phyloP scores from a whole-genome alignment of 2,113 vertebrate species.

The Hippopotamus amphibius region DNA sequence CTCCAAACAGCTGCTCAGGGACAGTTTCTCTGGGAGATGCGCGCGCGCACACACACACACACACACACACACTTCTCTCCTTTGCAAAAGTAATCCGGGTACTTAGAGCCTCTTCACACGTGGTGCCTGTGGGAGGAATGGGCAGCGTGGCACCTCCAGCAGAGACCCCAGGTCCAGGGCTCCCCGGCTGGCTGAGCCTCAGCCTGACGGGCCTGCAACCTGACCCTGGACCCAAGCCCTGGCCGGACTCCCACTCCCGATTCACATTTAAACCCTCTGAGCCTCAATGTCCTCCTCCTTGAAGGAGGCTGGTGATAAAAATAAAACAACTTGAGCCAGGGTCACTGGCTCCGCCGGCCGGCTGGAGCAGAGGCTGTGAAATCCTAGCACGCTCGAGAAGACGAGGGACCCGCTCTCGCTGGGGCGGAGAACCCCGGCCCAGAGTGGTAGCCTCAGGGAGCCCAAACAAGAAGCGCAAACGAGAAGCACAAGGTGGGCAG shows the following conservation, averaged over 20 bases:
- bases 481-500: fast-evolving
- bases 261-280: neutral
- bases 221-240: neutral
- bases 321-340: neutral
- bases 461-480: neutral
- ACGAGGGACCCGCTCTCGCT: neutral
- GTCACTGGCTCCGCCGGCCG: neutral
- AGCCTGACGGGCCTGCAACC: neutral
- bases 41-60: fast-evolving
- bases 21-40: neutral
- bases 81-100: neutral
- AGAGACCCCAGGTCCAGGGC: neutral
- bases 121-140: neutral
- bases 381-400: fast-evolving
- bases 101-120: neutral
- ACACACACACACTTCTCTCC: neutral
- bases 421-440: too few relatives aligned
- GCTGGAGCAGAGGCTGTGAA: fast-evolving
- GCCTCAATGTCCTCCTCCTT: neutral
- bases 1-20: slow-evolving; percentile 14
- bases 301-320: neutral
- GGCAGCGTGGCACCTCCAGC: neutral
- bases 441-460: neutral
- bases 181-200: neutral
- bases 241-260: neutral